Evolutionary conservation across 1,140 invertebrate genomes (phyloP).

Genomic region (Capitella teleta): DNA sequence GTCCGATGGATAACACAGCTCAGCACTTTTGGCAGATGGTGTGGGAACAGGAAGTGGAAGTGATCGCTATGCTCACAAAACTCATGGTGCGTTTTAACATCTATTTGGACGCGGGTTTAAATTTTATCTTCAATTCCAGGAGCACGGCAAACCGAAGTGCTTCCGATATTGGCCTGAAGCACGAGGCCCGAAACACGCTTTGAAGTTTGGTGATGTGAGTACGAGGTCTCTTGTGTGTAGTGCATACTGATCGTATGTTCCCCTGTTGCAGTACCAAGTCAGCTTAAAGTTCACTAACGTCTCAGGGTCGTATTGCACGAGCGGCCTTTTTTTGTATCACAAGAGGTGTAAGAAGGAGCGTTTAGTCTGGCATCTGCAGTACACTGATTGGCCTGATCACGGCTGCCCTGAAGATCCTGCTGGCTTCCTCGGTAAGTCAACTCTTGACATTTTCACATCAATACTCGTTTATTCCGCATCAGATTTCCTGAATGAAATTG

Average conservation of each 20-base stretch:
- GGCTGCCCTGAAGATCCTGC: constrained; percentile 84
- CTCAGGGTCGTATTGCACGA: constrained; percentile 27
- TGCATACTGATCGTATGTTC: background rate
- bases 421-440: constrained; percentile 51
- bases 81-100: constrained; percentile 28
- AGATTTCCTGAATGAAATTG: constrained; percentile 60
- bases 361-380: constrained; percentile 70
- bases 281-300: constrained; percentile 22
- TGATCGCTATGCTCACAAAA: constrained; percentile 90
- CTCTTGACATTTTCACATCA: background rate
- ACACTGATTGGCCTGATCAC: constrained; percentile 96
- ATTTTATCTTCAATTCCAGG: background rate
- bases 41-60: constrained; percentile 88
- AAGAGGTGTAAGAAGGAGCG: constrained; percentile 22
- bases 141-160: constrained; percentile 52
- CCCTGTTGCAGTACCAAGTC: constrained; percentile 19
- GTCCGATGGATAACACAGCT: constrained; percentile 84
- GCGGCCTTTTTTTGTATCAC: constrained; percentile 15
- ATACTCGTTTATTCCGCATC: background rate
- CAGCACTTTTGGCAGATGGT: constrained; percentile 99
- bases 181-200: constrained; percentile 31
- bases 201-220: constrained; percentile 48
- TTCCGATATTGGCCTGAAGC: constrained; percentile 83
- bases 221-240: background rate
- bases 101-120: background rate